Conservation (phyloP, 1,140 invertebrate species). For the Drosophila eugracilis region DNA sequence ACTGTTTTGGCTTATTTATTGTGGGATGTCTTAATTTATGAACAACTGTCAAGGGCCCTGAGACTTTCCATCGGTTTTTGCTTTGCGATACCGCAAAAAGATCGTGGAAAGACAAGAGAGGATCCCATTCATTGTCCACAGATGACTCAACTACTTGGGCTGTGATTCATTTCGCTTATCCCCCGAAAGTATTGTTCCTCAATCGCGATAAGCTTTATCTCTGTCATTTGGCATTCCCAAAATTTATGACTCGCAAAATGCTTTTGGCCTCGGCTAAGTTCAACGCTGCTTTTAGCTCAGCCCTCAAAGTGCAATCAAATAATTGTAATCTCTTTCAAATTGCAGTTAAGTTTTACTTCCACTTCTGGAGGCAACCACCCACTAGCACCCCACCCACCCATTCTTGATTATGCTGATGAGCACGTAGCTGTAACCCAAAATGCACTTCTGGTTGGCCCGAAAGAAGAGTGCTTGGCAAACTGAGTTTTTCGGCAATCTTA, state of each 20-base stretch:
- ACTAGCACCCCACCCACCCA: conserved; percentile 1
- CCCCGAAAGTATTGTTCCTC: conserved; percentile 53
- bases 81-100: conserved; percentile 17
- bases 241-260: conserved; percentile 72
- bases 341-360: conserved; percentile 60
- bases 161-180: conserved; percentile 38
- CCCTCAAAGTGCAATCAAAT: conserved; percentile 68
- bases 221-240: conserved; percentile 53
- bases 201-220: conserved; percentile 66
- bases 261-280: conserved; percentile 41
- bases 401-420: conserved; percentile 73
- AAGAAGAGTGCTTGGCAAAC: conserved; percentile 72
- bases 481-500: conserved; percentile 66
- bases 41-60: conserved; percentile 61
- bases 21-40: conserved; percentile 82
- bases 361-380: conserved; percentile 35
- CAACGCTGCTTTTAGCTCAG: conserved; percentile 5
- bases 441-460: conserved; percentile 61
- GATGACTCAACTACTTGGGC: conserved; percentile 35
- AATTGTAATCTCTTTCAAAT: conserved; percentile 80
- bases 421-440: conserved; percentile 66
- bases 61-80: conserved; percentile 44
- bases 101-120: conserved; percentile 32
- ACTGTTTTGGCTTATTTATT: conserved; percentile 68
- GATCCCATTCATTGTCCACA: conserved; percentile 52